phyloP scores from a whole-genome alignment of 2,797 vertebrate species.

The Hapalemur alaotrensis region DNA sequence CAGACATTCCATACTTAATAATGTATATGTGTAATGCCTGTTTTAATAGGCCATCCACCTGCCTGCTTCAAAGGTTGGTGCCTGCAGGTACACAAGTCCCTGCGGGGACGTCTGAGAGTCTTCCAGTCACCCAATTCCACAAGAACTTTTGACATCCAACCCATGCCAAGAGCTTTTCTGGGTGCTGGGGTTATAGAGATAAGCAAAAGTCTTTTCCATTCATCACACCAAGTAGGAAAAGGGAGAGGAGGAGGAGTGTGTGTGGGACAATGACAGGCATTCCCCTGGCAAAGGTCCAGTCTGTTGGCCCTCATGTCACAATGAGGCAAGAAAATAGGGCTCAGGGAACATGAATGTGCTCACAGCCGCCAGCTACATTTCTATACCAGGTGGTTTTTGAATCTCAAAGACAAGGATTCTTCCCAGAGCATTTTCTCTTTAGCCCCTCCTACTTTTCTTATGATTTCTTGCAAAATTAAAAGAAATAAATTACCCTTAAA shows the following conservation, averaged over 20 bases:
- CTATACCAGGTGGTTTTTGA: slow-evolving; percentile 21
- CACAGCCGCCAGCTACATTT: neutral
- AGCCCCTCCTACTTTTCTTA: slow-evolving; percentile 8
- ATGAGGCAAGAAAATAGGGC: neutral
- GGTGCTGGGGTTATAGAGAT: neutral
- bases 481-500: slow-evolving; percentile 15
- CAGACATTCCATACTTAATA: too few species aligned
- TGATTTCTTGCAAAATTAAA: slow-evolving; percentile 51
- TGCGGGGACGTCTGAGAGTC: neutral
- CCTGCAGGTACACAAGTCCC: neutral
- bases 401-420: slow-evolving; percentile 38
- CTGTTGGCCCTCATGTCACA: neutral
- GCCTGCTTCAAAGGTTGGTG: neutral
- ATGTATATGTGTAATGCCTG: neutral
- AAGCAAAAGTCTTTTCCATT: neutral
- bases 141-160: neutral
- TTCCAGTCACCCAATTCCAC: neutral
- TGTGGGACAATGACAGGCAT: too few species aligned
- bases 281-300: neutral
- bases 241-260: neutral
- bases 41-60: neutral
- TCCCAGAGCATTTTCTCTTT: slow-evolving; percentile 12
- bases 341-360: neutral
- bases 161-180: neutral
- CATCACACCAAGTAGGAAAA: neutral